Evolutionary conservation across 2,797 vertebrate genomes (phyloP).

Genomic region (Cirrhinus mrigala): DNA sequence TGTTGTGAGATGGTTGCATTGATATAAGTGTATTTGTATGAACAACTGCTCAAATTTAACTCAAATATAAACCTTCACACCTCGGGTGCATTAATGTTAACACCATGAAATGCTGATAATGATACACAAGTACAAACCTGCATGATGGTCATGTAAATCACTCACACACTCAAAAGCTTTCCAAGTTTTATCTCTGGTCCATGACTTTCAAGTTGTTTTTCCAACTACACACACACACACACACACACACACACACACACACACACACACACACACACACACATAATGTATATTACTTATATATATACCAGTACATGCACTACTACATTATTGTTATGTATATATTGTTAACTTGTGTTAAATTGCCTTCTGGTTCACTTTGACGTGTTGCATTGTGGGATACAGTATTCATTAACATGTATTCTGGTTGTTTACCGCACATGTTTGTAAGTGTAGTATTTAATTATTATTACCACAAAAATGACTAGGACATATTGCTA

Average conservation of each 20-base stretch:
- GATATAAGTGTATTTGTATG: constrained; percentile 11
- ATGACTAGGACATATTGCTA: not conserved
- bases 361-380: not conserved
- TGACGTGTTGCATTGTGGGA: not conserved
- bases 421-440: not conserved
- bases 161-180: constrained; percentile 7
- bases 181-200: constrained; percentile 18
- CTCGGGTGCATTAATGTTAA: not conserved
- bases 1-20: constrained; percentile 12
- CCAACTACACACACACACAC: not conserved
- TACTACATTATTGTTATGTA: not conserved
- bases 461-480: not conserved
- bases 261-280: too few species aligned
- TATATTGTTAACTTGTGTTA: not conserved
- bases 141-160: not conserved
- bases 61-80: constrained; percentile 35
- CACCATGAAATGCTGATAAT: not conserved
- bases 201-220: constrained; percentile 10
- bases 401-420: not conserved
- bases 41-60: constrained; percentile 8
- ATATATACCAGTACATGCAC: not conserved
- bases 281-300: not conserved
- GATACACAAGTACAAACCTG: constrained; percentile 37
- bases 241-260: not conserved
- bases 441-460: not conserved